These are phyloP conservation scores for Nothoprocta perdicaria DNA, from an alignment of 2,113 vertebrate species.

Conservation along the genomic window DNA sequence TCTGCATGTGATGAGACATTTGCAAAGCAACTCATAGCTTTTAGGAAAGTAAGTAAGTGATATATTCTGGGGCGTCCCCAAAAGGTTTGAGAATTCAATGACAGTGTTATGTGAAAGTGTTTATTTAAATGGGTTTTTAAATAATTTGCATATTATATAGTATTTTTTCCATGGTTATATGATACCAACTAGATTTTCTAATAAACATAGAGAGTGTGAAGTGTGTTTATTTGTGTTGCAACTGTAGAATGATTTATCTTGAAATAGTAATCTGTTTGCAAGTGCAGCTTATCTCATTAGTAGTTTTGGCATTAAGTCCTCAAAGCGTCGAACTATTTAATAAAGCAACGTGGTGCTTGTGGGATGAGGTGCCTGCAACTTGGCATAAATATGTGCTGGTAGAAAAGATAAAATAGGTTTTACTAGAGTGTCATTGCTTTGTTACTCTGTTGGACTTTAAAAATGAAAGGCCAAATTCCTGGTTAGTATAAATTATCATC, in stretches of 20 bases:
- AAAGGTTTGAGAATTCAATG: neutral
- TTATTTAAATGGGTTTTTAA: conserved; percentile 2
- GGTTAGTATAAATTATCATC: neutral
- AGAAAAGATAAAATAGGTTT: neutral
- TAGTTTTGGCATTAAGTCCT: neutral
- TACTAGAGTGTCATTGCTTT: neutral
- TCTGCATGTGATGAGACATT: neutral
- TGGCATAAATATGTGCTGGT: neutral
- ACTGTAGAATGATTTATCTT: neutral
- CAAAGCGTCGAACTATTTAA: neutral
- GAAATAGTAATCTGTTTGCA: neutral
- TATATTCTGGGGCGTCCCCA: neutral
- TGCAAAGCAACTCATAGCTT: neutral
- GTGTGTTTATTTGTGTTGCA: neutral
- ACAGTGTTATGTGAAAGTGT: neutral
- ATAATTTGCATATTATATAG: neutral
- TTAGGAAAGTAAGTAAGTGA: neutral
- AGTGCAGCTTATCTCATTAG: neutral
- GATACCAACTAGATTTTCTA: neutral
- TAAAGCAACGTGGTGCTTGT: neutral
- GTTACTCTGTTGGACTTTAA: neutral
- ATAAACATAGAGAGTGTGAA: neutral
- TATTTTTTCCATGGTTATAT: neutral
- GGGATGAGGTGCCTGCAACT: neutral
- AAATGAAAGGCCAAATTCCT: neutral